phyloP scores from a whole-genome alignment of 64 coral and sea anemone genomes.

The Stylophora pistillata region DNA sequence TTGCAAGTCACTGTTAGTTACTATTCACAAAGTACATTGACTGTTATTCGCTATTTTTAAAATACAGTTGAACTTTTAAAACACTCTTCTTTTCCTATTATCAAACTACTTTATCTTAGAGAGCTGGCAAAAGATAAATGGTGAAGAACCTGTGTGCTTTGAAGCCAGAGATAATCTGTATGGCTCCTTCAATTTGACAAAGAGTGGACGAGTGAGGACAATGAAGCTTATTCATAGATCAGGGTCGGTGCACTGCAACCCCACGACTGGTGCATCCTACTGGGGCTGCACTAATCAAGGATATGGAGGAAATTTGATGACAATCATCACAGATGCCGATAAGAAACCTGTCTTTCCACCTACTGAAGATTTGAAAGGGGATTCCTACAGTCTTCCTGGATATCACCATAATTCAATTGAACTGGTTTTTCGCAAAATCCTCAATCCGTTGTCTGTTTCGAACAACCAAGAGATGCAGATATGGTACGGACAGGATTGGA shows the following conservation, averaged over 20 bases:
- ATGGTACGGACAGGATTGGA: not conserved
- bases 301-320: not conserved
- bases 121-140: constrained; percentile 28
- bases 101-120: too few species aligned
- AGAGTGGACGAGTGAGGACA: not conserved
- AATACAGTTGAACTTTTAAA: too few species aligned
- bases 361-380: too few species aligned
- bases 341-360: not conserved
- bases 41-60: too few species aligned
- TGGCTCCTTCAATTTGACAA: not conserved
- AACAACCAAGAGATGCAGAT: not conserved
- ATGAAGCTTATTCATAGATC: constrained; percentile 26
- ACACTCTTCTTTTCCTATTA: too few species aligned
- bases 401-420: not conserved
- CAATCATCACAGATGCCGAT: not conserved
- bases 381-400: not conserved
- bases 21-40: too few species aligned
- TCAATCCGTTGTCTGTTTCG: not conserved
- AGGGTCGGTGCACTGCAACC: not conserved
- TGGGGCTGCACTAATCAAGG: not conserved
- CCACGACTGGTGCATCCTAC: not conserved
- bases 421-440: not conserved
- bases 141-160: not conserved
- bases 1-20: too few species aligned
- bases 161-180: constrained; percentile 7